Evolutionary conservation across 2,113 vertebrate species (phyloP), one percentile per base, ranked within the genome.

Genomic region (Murina feae): DNA sequence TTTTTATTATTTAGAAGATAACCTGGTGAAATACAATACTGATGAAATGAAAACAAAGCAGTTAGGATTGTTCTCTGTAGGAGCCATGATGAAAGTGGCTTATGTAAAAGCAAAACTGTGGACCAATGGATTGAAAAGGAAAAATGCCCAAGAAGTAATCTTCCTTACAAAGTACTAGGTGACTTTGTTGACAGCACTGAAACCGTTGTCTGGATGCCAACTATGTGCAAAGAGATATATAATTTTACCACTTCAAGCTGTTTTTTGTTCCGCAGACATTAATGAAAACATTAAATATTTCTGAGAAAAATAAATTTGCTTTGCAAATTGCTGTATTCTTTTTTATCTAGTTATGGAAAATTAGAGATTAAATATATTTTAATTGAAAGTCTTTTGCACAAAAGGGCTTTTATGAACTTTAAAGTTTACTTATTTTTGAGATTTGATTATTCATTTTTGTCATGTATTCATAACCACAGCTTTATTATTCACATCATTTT

Each of bases 341-440:
- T 93, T 72, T 68, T 82, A 7, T 58, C 25, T 37, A 78, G 4
- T 68, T 81, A 72, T 58, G 6, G 28, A 89, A 74, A 84, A 65
- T 83, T 49, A 79, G 11, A 47, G 16, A 90, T 85, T 96, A 69
- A 88, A 95, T 71, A 65, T 78, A 47, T 89, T 96, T 84, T 82
- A 94, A 58, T 37, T 23, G 11, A 42, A 93, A 58, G 49, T 78
- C 82, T 85, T 82, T 85, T 91, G 81, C 1, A 92, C 25, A 55
- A 63, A 89, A 4, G 30, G 1, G 5, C 5, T 94, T 94, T 78
- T 86, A 69, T 30, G 39, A 86, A 28, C 39, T 78, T 93, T 89
- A n/a, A 95, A 82, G 25, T 25, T 76, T 23, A 53, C 7, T 60
- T 90, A 4, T 94, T 96, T 74, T 76, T 60, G 37, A n/a, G 9